Evolutionary conservation across 37 sponge, comb jelly and placozoan species (phyloP), one percentile per base, ranked within the genome.

Genomic region (Crambe crambe): DNA sequence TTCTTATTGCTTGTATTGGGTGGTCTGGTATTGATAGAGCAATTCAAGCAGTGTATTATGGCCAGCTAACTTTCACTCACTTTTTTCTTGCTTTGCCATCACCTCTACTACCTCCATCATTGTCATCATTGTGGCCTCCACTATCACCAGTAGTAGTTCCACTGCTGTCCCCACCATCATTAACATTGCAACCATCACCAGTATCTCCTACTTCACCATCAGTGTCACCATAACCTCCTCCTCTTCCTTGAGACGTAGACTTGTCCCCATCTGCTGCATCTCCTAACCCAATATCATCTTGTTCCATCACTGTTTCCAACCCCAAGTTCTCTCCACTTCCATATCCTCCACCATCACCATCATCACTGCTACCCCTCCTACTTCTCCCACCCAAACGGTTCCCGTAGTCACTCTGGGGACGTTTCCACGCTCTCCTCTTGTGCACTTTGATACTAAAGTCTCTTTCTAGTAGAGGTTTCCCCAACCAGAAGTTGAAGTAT

Each of bases 351-450:
- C 69, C 22, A 56, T 68, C 58, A 59, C 67, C 80, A 47, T 74
- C 80, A 71, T 22, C 62, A 18, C 65, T 56, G 21, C 77, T 72
- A 43, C 31, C 47, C 1, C 58, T 56, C 54, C 58, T 37, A 23
- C 23, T 42, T 63, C 60, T 57, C 15, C 32, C 38, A 12, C 21
- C 10, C 38, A 65, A 73, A 1, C 86, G 72, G 18, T 66, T 70
- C 0, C 91, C 91, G 60, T 91, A 91, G 75, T 83, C 84, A 83
- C 92, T 91, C 27, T 75, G 86, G 9, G 92, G 92, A 62, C 92
- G 77, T 17, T 70, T 37, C 87, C 92, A 86, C 8, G 57, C n/a
- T 18, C 79, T 91, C 23, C 92, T 62, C 21, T 51, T 72, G 26
- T 86, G 87, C n/a, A 75, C 39, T 2, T 58, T 37, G 4, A 78